These are phyloP conservation scores for Dryococelus australis DNA, from an alignment of 2,888 invertebrate genomes.

Conservation along the genomic window DNA sequence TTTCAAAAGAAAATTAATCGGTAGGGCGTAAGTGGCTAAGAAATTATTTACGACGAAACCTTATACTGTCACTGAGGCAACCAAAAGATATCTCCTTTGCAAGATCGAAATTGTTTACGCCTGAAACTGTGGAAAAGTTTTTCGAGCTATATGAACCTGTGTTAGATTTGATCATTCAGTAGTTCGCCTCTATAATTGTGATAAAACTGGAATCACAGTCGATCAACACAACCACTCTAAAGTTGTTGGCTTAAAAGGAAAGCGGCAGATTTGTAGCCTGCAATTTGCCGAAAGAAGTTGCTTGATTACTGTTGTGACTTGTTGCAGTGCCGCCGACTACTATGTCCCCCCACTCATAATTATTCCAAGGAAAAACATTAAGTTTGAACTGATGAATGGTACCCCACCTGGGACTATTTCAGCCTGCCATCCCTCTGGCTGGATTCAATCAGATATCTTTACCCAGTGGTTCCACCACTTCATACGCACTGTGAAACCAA, in stretches of 20 bases:
- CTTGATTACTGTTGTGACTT: not conserved
- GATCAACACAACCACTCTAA: slow-evolving; percentile 11
- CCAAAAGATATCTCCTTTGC: not conserved
- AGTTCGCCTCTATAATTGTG: not conserved
- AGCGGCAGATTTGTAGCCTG: not conserved
- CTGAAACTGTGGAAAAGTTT: not conserved
- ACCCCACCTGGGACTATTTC: not conserved
- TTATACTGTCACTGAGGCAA: not conserved
- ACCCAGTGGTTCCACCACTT: not conserved
- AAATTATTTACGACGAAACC: not conserved
- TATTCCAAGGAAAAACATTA: not conserved
- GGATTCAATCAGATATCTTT: not conserved
- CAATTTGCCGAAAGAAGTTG: not conserved
- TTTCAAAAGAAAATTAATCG: not conserved
- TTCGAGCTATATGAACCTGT: not conserved
- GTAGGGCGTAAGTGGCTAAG: not conserved
- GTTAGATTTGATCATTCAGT: not conserved
- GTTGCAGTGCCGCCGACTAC: not conserved
- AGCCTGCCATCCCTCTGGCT: not conserved
- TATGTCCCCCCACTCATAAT: not conserved
- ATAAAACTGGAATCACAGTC: not conserved
- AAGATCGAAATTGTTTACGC: not conserved
- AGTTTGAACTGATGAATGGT: not conserved
- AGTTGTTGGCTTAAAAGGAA: slow-evolving; percentile 12
- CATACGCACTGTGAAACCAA: not conserved